These are phyloP conservation scores for Trematomus loennbergii DNA, from an alignment of 2,113 vertebrate genomes.

Conservation along the genomic window DNA sequence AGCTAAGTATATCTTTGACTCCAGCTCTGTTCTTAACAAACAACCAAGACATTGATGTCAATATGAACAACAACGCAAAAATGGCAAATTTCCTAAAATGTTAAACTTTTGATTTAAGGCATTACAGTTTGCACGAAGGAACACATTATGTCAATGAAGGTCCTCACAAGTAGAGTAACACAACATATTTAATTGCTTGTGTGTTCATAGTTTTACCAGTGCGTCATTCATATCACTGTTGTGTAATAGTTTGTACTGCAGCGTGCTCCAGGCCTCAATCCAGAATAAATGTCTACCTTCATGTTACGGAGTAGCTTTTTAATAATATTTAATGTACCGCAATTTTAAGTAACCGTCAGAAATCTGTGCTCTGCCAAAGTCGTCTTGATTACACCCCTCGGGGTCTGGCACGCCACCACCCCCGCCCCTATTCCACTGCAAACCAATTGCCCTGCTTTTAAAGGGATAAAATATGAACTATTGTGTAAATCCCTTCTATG, in stretches of 20 bases:
- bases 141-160: neutral
- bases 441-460: slow-evolving; percentile 30
- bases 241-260: slow-evolving; percentile 5
- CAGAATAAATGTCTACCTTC: slow-evolving; percentile 53
- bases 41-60: neutral
- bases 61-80: neutral
- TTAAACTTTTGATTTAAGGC: neutral
- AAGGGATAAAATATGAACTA: slow-evolving; percentile 59
- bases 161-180: slow-evolving; percentile 22
- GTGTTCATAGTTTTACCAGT: slow-evolving; percentile 8
- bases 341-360: slow-evolving; percentile 75
- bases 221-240: slow-evolving; percentile 30
- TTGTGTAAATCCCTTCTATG: slow-evolving; percentile 58
- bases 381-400: slow-evolving; percentile 64
- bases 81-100: neutral
- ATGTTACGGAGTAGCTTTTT: slow-evolving; percentile 56
- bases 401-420: slow-evolving; percentile 33
- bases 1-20: neutral
- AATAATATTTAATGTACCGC: slow-evolving; percentile 75
- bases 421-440: neutral
- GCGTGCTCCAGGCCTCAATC: neutral
- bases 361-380: slow-evolving; percentile 61
- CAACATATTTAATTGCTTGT: neutral
- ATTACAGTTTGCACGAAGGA: neutral
- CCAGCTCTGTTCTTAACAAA: neutral